A percentile compares a stretch with the other conserved stretches of the same genome.
These are phyloP conservation scores for Cephus rjabovi DNA, from an alignment of 2,888 invertebrate genomes.

Conservation along the genomic window DNA sequence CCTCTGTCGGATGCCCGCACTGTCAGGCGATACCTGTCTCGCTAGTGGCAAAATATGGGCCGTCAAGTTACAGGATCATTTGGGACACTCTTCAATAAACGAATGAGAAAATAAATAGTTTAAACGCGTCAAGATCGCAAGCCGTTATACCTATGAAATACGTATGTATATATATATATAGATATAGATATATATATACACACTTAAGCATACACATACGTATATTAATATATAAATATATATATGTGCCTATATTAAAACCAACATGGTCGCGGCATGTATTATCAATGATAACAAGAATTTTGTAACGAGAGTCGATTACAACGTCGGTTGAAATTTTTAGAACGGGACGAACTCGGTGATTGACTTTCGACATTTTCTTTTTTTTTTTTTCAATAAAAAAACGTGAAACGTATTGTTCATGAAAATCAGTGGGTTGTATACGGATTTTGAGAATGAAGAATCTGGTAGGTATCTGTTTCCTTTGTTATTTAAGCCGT, in stretches of 20 bases:
- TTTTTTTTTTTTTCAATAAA: no score
- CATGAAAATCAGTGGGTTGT: neutral
- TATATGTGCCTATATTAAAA: constrained; percentile 35
- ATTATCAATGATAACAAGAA: neutral
- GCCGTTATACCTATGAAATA: constrained; percentile 24
- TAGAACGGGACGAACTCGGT: constrained; percentile 26
- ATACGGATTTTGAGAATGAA: neutral
- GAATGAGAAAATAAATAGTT: constrained; percentile 7
- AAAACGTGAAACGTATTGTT: neutral
- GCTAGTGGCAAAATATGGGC: constrained; percentile 84
- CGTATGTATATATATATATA: constrained; percentile 53
- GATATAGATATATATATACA: constrained; percentile 63
- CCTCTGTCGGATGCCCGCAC: constrained; percentile 98
- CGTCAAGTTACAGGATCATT: constrained; percentile 72
- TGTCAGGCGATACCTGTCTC: constrained; percentile 95
- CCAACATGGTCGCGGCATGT: neutral
- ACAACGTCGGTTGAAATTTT: constrained; percentile 31
- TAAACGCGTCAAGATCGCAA: constrained; percentile 19
- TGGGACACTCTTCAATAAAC: constrained; percentile 44
- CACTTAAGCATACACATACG: constrained; percentile 6
- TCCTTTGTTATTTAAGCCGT: neutral
- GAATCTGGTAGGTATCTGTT: neutral
- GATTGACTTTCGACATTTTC: neutral
- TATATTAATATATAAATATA: constrained; percentile 66
- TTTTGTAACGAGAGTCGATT: neutral